Evolutionary conservation across 2,797 vertebrate genomes (phyloP), one percentile per base, ranked within the genome.

Genomic region (Pempheris klunzingeri): DNA sequence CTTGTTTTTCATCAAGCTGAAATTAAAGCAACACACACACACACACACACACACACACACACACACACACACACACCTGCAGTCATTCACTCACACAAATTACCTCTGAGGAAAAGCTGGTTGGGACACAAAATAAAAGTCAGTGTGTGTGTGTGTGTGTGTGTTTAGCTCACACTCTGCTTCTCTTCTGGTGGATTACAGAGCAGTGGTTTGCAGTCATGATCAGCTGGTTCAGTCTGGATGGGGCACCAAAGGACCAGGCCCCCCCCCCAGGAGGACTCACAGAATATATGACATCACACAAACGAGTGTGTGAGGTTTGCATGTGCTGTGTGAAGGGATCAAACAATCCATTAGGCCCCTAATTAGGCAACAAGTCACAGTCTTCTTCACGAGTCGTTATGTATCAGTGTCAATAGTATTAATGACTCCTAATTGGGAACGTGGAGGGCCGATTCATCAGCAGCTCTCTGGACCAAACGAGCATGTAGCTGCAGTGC

Each of bases 1-100:
- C 75, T 88, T 89, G 88, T 89, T 85, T 92, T 92, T 90, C 89
- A 89, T 90, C 87, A 83, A 78, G 75, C 60, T 90, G 78, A 85
- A 91, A 88, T 89, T 85, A 88, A 87, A 81, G 71, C 63, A 57
- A 69, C 59, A 53, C 50, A 34, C 30, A 7, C 60, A 71, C 43
- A 20, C 15, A 30, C 4, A 49, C 61, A 74, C 65, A 22, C 41
- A 66, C 36, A 54, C n/a, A 36, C 66, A 68, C 71, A 71, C 5
- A 54, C 41, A 57, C 71, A 47, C 22, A 71, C 24, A 38, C 53
- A 24, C n/a, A 59, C 70, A 53, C 53, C 17, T 49, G 34, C 36
- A 54, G 30, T 9, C 78, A 68, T 52, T 55, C 67, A 67, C 57
- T 58, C 28, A 4, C 26, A 49, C 62, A 85, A 87, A 87, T 81